Percentiles rank a stretch among this genome's conserved stretches.
These are phyloP conservation scores for Melanophora roralis DNA, from an alignment of 2,888 invertebrate genomes.

Conservation along the genomic window DNA sequence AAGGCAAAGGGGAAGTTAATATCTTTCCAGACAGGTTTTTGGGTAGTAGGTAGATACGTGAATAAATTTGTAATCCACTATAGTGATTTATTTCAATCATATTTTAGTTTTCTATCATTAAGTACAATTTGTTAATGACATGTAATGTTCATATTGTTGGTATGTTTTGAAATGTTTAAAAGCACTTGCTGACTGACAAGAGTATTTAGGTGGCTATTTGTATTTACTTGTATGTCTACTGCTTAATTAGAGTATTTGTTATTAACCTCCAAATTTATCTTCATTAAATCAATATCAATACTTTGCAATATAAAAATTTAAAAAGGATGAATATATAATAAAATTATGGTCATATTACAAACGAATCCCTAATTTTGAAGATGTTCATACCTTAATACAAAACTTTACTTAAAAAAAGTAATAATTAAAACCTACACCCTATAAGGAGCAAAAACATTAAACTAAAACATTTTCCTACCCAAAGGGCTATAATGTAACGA, in stretches of 20 bases:
- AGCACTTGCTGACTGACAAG: background rate
- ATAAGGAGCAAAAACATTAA: too few relatives aligned
- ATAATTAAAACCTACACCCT: too few relatives aligned
- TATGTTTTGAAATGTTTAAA: background rate
- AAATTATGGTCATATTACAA: too few relatives aligned
- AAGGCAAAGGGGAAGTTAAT: too few relatives aligned
- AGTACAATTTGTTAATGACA: background rate
- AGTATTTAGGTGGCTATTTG: background rate
- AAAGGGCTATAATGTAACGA: too few relatives aligned
- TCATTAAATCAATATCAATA: background rate
- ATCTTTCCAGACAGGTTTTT: too few relatives aligned
- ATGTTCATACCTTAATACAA: too few relatives aligned
- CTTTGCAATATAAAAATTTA: background rate
- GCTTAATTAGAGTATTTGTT: conserved; percentile 14
- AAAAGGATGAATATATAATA: background rate
- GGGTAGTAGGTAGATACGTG: too few relatives aligned
- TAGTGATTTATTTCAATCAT: conserved; percentile 10
- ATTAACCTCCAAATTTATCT: conserved; percentile 14
- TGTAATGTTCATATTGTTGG: background rate
- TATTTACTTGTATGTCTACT: conserved; percentile 11
- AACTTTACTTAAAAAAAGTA: too few relatives aligned
- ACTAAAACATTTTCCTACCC: too few relatives aligned
- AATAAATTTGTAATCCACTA: too few relatives aligned
- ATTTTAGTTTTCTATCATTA: background rate
- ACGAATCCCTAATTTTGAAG: too few relatives aligned